Base-by-base conservation (phyloP, 1,140 invertebrate species). In the Drosophila paulistorum region DNA sequence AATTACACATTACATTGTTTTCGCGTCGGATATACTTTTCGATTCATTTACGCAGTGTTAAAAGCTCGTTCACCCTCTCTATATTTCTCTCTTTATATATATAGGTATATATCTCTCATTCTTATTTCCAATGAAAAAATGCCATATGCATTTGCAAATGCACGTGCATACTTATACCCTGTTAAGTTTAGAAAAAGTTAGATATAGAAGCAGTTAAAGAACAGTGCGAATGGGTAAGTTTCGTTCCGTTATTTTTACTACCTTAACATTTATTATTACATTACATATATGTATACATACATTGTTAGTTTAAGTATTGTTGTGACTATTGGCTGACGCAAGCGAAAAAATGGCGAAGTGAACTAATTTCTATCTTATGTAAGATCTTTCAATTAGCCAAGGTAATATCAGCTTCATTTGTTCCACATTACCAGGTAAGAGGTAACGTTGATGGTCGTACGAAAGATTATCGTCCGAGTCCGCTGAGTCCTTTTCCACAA, bases 351-450 rank as follows among this genome's bases (percentile, higher is more conserved):
- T 30, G 5, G 6, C 30, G 6, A 6, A 30, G 5, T 30, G 0
- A 39, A 39, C 2, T 11, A 13, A 13, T 30, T 1, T 7, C 75
- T 51, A 83, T 30, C 76, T 89, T 13, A 91, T 79, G 41, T 69
- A 87, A 37, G 65, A 65, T 33, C 67, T 63, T 17, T 73, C 35
- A 41, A 86, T 87, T 9, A 91, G 69, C 91, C 89, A 91, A 13
- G 90, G 90, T 13, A 91, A 57, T 30, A 91, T 86, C 0, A 58
- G 59, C 62, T 85, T 77, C 5, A 90, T 86, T 61, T 90, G 82
- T 14, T 75, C 62, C 5, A 83, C 70, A 65, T 90, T 90, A 4
- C 65, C 81, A 9, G 86, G 79, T 54, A 83, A 80, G 0, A 74
- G 57, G 17, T 84, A 79, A 63, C 80, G 66, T 55, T 81, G 68